Base-by-base conservation (phyloP, 2,797 vertebrate genomes). In the Hybognathus amarus region DNA sequence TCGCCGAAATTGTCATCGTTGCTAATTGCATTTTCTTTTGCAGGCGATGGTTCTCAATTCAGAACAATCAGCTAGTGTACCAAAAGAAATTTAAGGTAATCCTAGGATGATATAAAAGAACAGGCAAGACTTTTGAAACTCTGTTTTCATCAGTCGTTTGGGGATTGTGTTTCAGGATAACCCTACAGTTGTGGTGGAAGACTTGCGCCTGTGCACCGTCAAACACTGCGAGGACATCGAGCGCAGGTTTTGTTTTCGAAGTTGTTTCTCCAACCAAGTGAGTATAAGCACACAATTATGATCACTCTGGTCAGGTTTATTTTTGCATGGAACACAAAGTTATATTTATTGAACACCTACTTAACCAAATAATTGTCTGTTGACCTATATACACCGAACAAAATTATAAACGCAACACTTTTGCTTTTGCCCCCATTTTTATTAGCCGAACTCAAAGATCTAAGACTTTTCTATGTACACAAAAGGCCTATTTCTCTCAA, bases 21-120 rank as follows among this genome's bases (percentile, higher is more conserved):
- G 52, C 59, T 85, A 18, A 79, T 6, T 59, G 5, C 24, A 0
- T 91, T 77, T 50, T 91, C 87, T 91, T n/a, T 90, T 94, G 87
- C 94, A 99, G 98, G 93, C 97, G 98, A 89, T 99, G 98, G 98
- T 99, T 99, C 93, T 99, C 98, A 79, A 99, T 99, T 94, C 98
- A 99, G 90, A 99, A 99, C 93, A 99, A 99, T 94, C 98, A 99
- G 90, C 95, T 99, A 79, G 98, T 99, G 88, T 99, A 99, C 94
- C 98, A 99, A 96, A 99, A 99, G 94, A 99, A 99, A 88, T 99
- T 99, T 91, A 99, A 98, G 97, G 98, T 99, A 92, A 77, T 95
- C 6, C 1, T 91, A 90, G 79, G 15, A 20, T 40, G 4, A 27
- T n/a, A 7, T 5, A 75, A 54, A 80, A n/a, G 8, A 8, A n/a